Percentiles rank a stretch among this genome's conserved stretches.
Evolutionary conservation across 2,113 vertebrate genomes (phyloP).

Genomic region (Excalfactoria chinensis): DNA sequence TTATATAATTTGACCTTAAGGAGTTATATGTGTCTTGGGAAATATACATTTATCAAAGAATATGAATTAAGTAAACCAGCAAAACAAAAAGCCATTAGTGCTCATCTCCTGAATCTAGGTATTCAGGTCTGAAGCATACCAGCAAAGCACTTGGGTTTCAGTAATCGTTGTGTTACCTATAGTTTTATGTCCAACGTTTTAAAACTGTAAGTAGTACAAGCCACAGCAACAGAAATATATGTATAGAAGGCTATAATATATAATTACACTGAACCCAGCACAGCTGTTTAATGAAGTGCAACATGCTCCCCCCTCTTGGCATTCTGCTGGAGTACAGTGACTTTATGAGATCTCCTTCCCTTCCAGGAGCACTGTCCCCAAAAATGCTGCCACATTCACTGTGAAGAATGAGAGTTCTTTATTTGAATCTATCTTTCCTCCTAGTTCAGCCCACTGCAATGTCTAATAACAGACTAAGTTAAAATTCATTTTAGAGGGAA

Average conservation of each 20-base stretch:
- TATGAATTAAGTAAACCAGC: background rate
- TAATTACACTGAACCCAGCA: background rate
- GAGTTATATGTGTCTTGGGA: background rate
- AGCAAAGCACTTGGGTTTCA: background rate
- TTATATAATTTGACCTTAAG: background rate
- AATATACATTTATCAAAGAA: background rate
- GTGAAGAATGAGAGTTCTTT: background rate
- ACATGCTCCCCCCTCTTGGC: background rate
- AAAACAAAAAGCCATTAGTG: background rate
- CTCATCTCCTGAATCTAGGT: rapidly evolving
- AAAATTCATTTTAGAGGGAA: background rate
- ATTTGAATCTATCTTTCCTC: background rate
- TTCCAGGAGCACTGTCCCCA: background rate
- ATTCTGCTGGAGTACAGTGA: background rate
- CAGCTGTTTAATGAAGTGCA: background rate
- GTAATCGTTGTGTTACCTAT: background rate
- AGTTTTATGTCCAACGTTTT: background rate
- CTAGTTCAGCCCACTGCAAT: background rate
- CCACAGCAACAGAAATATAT: background rate
- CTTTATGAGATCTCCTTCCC: background rate
- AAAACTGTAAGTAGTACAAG: background rate
- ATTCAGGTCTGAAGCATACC: background rate
- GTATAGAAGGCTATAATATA: background rate
- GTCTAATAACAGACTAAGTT: background rate
- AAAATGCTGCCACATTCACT: background rate